Evolutionary conservation across 2,797 vertebrate genomes (phyloP), one percentile per base, ranked within the genome.

Genomic region (Vireo griseus): DNA sequence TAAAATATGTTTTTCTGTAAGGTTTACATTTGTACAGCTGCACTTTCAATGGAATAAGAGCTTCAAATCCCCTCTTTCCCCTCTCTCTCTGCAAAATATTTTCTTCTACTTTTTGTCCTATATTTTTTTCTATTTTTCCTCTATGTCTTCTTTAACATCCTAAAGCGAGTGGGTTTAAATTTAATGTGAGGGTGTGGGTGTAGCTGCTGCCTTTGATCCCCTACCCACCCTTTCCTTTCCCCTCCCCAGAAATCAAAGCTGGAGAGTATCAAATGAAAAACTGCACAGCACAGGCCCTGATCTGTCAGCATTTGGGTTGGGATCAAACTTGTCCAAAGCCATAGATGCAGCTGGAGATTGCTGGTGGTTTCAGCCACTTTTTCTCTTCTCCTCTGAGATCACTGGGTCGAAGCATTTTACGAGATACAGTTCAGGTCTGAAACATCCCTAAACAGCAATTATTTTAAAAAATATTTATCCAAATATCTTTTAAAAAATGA

Each of bases 271-370:
- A 94, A 92, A 83, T 90, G 47, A 92, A 96, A 93, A 88, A 89
- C 10, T 93, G 54, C 72, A 74, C 39, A 92, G 85, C 75, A 75
- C 91, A 93, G 89, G 95, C 76, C 94, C 82, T 78, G 94, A 94
- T 96, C 78, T 96, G 92, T 76, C 82, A 94, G 55, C 14, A 9
- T 92, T 78, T 90, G 66, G 44, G 91, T 90, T 91, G 0, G 0
- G 82, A 96, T 93, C 84, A 96, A 93, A 94, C 94, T 96, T 95
- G 92, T 96, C 87, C 82, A 94, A 92, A 94, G 55, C 76, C 82
- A 80, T 92, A 78, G 92, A 88, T 91, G 92, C 92, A 96, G 82
- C 91, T 95, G 94, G 85, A 95, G 92, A 88, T 92, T 94, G 55
- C 40, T 91, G 47, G 73, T 95, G 76, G 89, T 93, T 96, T 90